phyloP scores from a whole-genome alignment of 2,113 vertebrate genomes.

The Eira barbara region DNA sequence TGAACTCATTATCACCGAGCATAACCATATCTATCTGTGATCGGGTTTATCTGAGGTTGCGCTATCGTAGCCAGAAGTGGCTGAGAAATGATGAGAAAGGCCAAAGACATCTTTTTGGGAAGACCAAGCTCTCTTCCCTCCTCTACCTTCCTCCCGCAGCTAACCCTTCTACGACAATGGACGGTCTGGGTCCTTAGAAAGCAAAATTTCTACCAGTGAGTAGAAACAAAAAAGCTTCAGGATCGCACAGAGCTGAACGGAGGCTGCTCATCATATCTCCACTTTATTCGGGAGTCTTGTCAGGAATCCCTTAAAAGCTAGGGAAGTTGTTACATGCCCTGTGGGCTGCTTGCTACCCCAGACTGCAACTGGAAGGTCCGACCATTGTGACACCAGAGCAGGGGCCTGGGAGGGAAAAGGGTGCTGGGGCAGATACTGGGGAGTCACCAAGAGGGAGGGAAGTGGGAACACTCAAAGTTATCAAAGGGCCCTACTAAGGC shows the following conservation, averaged over 20 bases:
- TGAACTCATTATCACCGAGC: background rate
- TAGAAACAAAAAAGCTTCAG: background rate
- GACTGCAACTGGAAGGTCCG: background rate
- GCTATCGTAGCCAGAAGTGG: background rate
- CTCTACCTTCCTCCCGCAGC: too few species aligned
- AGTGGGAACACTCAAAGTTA: background rate
- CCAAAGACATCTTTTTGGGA: background rate
- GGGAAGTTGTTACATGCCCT: too few species aligned
- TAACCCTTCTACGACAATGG: fast-evolving
- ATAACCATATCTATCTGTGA: background rate
- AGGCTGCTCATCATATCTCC: background rate
- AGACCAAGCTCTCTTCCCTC: background rate
- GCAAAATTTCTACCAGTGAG: background rate
- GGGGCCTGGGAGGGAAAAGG: background rate
- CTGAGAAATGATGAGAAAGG: background rate
- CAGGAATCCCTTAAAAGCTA: background rate
- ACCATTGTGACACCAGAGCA: background rate
- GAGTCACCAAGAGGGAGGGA: background rate
- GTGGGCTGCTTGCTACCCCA: background rate
- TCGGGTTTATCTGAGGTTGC: too few species aligned
- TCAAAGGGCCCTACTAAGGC: background rate
- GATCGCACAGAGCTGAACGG: background rate
- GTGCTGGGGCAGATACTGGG: background rate
- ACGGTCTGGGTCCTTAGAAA: background rate
- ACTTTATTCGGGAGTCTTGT: background rate